phyloP scores from a whole-genome alignment of 2,797 vertebrate genomes.

The Argentina silus region DNA sequence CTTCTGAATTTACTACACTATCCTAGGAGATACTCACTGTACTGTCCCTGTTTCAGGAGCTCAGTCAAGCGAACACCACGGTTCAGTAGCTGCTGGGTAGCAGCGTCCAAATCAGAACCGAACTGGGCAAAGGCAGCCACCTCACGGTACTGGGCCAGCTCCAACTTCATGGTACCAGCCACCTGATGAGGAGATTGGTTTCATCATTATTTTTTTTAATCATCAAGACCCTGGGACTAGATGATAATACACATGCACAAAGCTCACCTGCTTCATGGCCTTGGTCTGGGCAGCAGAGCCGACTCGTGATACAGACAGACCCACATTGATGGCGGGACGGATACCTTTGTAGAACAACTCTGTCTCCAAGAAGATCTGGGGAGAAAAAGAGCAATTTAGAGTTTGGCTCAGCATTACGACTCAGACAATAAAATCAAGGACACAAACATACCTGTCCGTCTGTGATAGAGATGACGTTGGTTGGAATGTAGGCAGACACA shows the following conservation, averaged over 20 bases:
- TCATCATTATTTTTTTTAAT: neutral
- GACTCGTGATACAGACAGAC: conserved; percentile 88
- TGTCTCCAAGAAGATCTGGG: conserved; percentile 89
- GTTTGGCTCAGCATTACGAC: neutral
- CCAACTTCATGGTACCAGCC: conserved; percentile 97
- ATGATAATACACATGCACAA: neutral
- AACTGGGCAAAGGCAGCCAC: conserved; percentile 97
- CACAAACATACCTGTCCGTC: conserved; percentile 87
- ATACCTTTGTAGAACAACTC: conserved; percentile 92
- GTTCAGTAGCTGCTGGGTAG: conserved; percentile 94
- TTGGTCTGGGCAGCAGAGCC: conserved; percentile 90
- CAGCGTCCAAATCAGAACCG: conserved; percentile 93
- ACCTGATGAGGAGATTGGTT: conserved; percentile 73
- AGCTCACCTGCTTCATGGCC: conserved; percentile 87
- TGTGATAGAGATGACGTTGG: conserved; percentile 98
- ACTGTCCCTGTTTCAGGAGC: conserved; percentile 96
- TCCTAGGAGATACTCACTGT: conserved; percentile 73
- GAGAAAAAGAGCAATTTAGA: neutral
- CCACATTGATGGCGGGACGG: conserved; percentile 88
- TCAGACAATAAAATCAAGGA: neutral
- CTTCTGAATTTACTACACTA: neutral
- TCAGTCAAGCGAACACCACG: conserved; percentile 95
- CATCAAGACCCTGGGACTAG: neutral
- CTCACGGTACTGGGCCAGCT: conserved; percentile 95
- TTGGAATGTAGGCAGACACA: conserved; percentile 98